These are phyloP conservation scores for Drosophila lutescens DNA, from an alignment of 2,888 invertebrate genomes.

Conservation along the genomic window DNA sequence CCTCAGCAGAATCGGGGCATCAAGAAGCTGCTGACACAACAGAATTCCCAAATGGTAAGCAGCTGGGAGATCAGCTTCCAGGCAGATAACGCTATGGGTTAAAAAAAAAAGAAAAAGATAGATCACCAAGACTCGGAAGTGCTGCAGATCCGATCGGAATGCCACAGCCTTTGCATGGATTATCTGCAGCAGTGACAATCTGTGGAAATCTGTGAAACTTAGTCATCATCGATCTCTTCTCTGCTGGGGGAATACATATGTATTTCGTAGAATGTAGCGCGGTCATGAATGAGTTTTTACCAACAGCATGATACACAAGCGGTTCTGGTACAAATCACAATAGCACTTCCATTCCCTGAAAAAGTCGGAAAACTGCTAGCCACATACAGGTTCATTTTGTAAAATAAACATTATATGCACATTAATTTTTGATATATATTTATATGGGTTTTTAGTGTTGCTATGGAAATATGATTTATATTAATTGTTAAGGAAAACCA, in stretches of 20 bases:
- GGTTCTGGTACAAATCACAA: slow-evolving; percentile 2
- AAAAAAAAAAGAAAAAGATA: background rate
- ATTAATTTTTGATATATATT: too few species aligned
- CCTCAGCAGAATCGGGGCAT: slow-evolving; percentile 61
- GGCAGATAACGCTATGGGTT: background rate
- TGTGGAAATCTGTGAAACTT: slow-evolving; percentile 7
- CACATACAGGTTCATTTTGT: background rate
- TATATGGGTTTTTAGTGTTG: too few species aligned
- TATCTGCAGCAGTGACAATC: slow-evolving; percentile 12
- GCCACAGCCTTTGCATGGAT: slow-evolving; percentile 8
- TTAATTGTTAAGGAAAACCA: too few species aligned
- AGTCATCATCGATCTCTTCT: slow-evolving; percentile 12
- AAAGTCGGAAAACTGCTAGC: background rate
- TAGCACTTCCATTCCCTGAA: background rate
- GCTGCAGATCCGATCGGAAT: slow-evolving; percentile 7
- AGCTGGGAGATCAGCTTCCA: slow-evolving; percentile 20
- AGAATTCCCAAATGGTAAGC: slow-evolving; percentile 74
- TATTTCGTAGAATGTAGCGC: slow-evolving; percentile 7
- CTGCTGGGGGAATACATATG: background rate
- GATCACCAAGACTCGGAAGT: slow-evolving; percentile 13
- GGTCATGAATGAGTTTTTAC: slow-evolving; percentile 12
- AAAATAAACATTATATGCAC: background rate
- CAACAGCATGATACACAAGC: background rate
- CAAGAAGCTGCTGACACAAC: slow-evolving; percentile 67
- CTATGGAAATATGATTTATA: too few species aligned